These are phyloP conservation scores for Allolobophora icterica DNA, from an alignment of 2,888 invertebrate species.

Conservation along the genomic window DNA sequence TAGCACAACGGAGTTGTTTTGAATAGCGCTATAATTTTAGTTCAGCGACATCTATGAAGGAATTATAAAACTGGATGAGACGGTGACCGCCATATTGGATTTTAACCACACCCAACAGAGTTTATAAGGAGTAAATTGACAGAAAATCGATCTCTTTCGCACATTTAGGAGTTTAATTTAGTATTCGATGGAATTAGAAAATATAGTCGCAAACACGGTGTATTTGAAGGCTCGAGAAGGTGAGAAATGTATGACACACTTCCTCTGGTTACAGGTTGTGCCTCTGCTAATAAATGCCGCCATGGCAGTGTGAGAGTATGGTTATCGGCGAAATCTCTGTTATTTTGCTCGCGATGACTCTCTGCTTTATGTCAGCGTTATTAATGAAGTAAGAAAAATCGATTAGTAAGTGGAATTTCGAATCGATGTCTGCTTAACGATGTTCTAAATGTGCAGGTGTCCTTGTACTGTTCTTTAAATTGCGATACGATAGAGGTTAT, in stretches of 20 bases:
- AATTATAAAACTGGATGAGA: slow-evolving; percentile 22
- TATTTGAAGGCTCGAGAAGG: slow-evolving; percentile 66
- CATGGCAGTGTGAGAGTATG: background rate
- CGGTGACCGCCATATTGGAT: slow-evolving; percentile 14
- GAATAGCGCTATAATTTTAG: background rate
- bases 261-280: slow-evolving; percentile 35
- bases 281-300: background rate
- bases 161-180: background rate
- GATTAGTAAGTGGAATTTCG: background rate
- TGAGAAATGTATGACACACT: slow-evolving; percentile 46
- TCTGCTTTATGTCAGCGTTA: background rate
- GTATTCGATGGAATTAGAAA: slow-evolving; percentile 63
- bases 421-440: background rate
- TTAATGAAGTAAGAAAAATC: background rate
- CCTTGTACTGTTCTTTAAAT: background rate
- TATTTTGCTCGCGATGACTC: background rate
- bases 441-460: background rate
- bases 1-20: background rate
- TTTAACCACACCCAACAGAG: slow-evolving; percentile 21
- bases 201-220: slow-evolving; percentile 66
- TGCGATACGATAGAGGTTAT: background rate
- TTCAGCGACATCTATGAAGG: background rate
- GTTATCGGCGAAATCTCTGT: background rate
- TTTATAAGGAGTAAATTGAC: slow-evolving; percentile 20
- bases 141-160: background rate